Evolutionary conservation across 1,140 invertebrate species (phyloP).

Genomic region (Bombus huntii): DNA sequence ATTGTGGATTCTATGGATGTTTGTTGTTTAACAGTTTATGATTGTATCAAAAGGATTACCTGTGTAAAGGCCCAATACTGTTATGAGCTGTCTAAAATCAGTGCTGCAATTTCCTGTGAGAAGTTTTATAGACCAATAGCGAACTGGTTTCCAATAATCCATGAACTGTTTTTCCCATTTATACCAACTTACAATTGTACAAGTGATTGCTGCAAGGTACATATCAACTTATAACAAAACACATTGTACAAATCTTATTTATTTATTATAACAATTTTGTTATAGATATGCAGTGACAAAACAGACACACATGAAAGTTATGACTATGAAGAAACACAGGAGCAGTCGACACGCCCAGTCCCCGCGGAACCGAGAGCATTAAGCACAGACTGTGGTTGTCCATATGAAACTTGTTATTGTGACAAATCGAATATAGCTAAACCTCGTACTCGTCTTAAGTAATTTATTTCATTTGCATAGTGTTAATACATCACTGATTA

Average conservation of each 20-base stretch:
- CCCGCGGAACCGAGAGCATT: neutral
- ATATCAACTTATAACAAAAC: neutral
- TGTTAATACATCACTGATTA: neutral
- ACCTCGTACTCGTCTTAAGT: neutral
- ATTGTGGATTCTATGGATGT: slow-evolving; percentile 67
- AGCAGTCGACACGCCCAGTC: neutral
- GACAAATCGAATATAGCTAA: neutral
- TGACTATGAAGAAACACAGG: neutral
- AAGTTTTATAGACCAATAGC: slow-evolving; percentile 54
- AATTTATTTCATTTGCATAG: neutral
- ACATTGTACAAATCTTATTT: neutral
- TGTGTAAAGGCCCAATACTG: slow-evolving; percentile 62
- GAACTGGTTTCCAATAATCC: slow-evolving; percentile 54
- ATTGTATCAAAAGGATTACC: slow-evolving; percentile 68
- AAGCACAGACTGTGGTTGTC: neutral
- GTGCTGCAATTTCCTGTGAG: slow-evolving; percentile 56
- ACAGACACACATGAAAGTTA: neutral
- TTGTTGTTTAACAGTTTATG: slow-evolving; percentile 61
- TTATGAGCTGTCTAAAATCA: slow-evolving; percentile 59
- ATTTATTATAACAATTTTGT: neutral
- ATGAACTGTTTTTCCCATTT: slow-evolving; percentile 50
- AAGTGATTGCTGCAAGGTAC: slow-evolving; percentile 42
- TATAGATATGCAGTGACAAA: neutral
- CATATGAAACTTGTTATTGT: slow-evolving; percentile 4
- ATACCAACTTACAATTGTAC: slow-evolving; percentile 3